Base-by-base conservation (phyloP, 1,140 invertebrate species). In the Bombyx mandarina region DNA sequence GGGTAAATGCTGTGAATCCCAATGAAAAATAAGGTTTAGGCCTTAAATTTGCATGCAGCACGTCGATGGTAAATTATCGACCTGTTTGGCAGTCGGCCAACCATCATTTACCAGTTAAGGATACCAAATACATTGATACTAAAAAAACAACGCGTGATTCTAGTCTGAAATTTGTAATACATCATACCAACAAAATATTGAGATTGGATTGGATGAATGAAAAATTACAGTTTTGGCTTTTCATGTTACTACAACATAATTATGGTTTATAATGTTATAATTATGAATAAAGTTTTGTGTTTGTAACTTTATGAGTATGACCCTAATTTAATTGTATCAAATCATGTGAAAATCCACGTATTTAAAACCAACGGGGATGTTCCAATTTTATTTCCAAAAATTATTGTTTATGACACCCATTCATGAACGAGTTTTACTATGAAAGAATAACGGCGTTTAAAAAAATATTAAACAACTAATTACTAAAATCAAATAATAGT, bases 1-100 rank as follows among this genome's bases (percentile, higher is more conserved):
- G 46, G n/a, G 43, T 26, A 43, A 48, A 60, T 55, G 60, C 60
- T 62, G 48, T 54, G 54, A 60, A 63, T 69, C 58, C 65, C 60
- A 66, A 64, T 73, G 66, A 60, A 63, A 69, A 71, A 67, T 71
- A 74, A 76, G 65, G 58, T 74, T 66, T 73, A 72, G 69, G 63
- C 61, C 52, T 66, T 70, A 71, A 74, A 78, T 78, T 78, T 76
- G 68, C 66, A 74, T 76, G 68, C 67, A 69, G 65, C 69, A 65
- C 68, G 63, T 72, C 69, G 73, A 71, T 71, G 69, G 67, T 75
- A 75, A 76, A 74, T 74, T 78, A 74, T 74, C 68, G 62, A 63
- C 66, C 67, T 68, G 69, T 66, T 75, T 78, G 75, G 73, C 73
- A 61, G 47, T 52, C 10, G 50, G 73, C 59, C 62, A 64, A 58